A percentile compares a stretch with the other conserved stretches of the same genome.
Evolutionary conservation across 2,888 invertebrate species (phyloP).

Genomic region (Cryptus armator): DNA sequence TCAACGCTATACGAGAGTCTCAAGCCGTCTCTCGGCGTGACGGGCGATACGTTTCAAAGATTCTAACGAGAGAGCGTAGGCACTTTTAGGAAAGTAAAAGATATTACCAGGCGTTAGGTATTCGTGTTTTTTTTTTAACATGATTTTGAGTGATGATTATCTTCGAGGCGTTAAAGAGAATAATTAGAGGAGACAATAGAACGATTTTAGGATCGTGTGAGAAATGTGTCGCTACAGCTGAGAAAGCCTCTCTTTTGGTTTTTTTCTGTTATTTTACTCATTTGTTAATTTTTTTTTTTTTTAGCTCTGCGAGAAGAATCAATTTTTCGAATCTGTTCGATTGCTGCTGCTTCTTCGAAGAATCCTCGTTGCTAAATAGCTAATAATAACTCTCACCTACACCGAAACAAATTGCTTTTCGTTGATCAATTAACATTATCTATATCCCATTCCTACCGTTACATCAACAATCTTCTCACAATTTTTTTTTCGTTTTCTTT

Average conservation of each 20-base stretch:
- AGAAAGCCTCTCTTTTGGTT: slow-evolving; percentile 36
- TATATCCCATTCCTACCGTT: slow-evolving; percentile 44
- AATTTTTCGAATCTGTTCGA: slow-evolving; percentile 44
- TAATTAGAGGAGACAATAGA: slow-evolving; percentile 38
- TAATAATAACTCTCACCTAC: slow-evolving; percentile 50
- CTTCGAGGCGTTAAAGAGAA: slow-evolving; percentile 11
- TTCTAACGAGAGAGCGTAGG: slow-evolving; percentile 82
- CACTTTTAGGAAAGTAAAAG: slow-evolving; percentile 81
- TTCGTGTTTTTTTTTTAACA: slow-evolving; percentile 22
- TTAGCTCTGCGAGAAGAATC: slow-evolving; percentile 28
- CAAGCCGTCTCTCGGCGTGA: slow-evolving; percentile 25
- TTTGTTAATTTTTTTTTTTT: slow-evolving; percentile 8
- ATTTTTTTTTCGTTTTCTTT: slow-evolving; percentile 2
- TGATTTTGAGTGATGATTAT: slow-evolving; percentile 47
- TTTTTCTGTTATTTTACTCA: slow-evolving; percentile 2
- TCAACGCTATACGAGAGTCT: slow-evolving; percentile 3
- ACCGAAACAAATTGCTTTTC: slow-evolving; percentile 78
- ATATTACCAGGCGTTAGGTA: slow-evolving; percentile 35
- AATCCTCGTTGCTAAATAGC: slow-evolving; percentile 2
- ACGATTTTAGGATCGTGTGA: slow-evolving; percentile 48
- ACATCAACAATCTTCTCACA: slow-evolving; percentile 17
- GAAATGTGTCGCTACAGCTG: slow-evolving; percentile 36
- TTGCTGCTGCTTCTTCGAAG: slow-evolving; percentile 45
- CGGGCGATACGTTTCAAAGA: slow-evolving; percentile 65
- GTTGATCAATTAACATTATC: slow-evolving; percentile 74